Evolutionary conservation across 2,113 vertebrate genomes (phyloP).

Genomic region (Anoura caudifer): DNA sequence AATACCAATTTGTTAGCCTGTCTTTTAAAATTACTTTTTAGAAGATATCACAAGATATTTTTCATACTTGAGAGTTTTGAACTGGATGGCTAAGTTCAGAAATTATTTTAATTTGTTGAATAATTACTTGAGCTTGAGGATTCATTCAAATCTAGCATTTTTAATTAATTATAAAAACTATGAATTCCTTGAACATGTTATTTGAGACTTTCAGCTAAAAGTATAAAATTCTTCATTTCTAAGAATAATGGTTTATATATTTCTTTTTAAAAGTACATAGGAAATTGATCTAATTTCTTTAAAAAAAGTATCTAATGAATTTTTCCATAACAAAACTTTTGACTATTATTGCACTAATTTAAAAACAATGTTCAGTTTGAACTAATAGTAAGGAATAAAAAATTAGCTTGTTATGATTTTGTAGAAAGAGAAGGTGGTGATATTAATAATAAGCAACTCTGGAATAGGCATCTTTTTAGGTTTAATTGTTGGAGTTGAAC

Average conservation of each 20-base stretch:
- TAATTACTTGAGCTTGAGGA: background rate
- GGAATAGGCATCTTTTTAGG: background rate
- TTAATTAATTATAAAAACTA: background rate
- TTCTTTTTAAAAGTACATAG: background rate
- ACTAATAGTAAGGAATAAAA: constrained; percentile 9
- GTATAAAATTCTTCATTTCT: constrained; percentile 9
- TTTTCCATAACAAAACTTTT: background rate
- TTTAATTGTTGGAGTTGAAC: background rate
- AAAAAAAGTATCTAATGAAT: background rate
- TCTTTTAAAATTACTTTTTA: constrained; percentile 26
- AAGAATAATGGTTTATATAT: background rate
- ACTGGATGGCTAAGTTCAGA: background rate
- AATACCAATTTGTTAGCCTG: background rate
- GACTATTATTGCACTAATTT: background rate
- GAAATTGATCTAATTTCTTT: constrained; percentile 8
- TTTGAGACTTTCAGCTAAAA: background rate
- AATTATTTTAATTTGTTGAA: constrained; percentile 18
- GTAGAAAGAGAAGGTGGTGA: background rate
- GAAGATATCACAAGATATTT: background rate
- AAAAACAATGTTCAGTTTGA: background rate
- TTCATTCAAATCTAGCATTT: background rate
- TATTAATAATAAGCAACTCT: background rate
- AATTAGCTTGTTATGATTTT: background rate
- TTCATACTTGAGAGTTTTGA: background rate
- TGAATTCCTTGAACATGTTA: background rate